Conservation (phyloP, 2,888 invertebrate genomes). For the Caenorhabditis japonica region DNA sequence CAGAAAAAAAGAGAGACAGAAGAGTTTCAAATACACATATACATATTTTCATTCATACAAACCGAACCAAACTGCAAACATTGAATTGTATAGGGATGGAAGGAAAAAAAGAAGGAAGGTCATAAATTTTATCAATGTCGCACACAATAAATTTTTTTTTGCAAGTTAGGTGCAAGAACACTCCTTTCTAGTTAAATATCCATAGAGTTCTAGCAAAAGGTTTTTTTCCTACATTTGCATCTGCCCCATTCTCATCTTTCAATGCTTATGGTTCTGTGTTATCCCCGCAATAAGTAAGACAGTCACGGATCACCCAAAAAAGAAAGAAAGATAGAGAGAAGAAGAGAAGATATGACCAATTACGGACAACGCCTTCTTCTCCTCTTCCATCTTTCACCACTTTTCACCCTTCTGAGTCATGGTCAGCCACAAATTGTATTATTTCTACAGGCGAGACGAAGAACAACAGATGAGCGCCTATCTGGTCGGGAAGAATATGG, state of each 20-base stretch:
- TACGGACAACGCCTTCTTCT: too few species aligned
- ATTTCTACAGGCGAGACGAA: slow-evolving; percentile 51
- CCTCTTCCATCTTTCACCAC: not conserved
- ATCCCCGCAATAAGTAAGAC: too few species aligned
- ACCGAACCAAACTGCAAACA: slow-evolving; percentile 44
- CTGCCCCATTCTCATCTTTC: not conserved
- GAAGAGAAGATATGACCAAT: too few species aligned
- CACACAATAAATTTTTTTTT: slow-evolving; percentile 17
- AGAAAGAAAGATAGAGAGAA: too few species aligned
- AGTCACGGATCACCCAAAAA: too few species aligned
- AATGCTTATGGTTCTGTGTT: too few species aligned
- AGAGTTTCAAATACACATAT: too few species aligned
- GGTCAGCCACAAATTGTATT: slow-evolving; percentile 41
- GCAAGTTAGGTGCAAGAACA: slow-evolving; percentile 3
- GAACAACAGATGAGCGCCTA: slow-evolving; percentile 53
- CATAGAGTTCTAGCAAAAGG: slow-evolving; percentile 1
- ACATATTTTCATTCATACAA: too few species aligned
- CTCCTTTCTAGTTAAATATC: slow-evolving; percentile 22
- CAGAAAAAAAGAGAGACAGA: slow-evolving; percentile 2
- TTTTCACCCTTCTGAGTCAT: slow-evolving; percentile 41
- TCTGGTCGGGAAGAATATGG: slow-evolving; percentile 47
- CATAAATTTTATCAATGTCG: slow-evolving; percentile 28
- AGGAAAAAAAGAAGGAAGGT: too few species aligned
- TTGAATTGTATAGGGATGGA: slow-evolving; percentile 22
- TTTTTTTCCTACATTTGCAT: not conserved